A percentile compares a stretch with the other conserved stretches of the same genome.
These are phyloP conservation scores for Nycteola revayana DNA, from an alignment of 2,888 invertebrate species.

Conservation along the genomic window DNA sequence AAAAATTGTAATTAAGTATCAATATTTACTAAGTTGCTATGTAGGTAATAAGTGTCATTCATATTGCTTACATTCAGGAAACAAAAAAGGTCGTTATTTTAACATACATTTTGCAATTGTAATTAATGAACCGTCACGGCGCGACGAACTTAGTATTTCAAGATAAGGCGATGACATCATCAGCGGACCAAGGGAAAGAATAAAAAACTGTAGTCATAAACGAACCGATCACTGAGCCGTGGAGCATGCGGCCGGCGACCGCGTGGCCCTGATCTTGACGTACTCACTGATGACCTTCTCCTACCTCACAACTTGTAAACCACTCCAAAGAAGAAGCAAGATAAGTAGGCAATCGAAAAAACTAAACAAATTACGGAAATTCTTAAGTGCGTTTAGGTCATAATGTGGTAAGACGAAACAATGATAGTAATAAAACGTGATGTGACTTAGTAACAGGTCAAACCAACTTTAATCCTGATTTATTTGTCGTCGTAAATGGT, in stretches of 20 bases:
- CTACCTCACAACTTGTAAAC: constrained; percentile 31
- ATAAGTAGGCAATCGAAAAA: background rate
- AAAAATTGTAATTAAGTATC: too few species aligned
- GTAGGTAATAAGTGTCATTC: too few species aligned
- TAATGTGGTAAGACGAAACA: constrained; percentile 16
- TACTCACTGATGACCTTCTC: constrained; percentile 41
- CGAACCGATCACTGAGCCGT: constrained; percentile 50
- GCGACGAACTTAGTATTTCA: constrained; percentile 27
- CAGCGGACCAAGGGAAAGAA: constrained; percentile 52
- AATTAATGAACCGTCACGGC: constrained; percentile 39
- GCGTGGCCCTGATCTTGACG: constrained; percentile 73
- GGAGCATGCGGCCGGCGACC: constrained; percentile 57
- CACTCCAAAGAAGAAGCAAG: background rate
- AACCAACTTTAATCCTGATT: constrained; percentile 39
- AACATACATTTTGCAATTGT: constrained; percentile 29
- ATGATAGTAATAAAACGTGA: constrained; percentile 13
- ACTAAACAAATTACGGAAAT: constrained; percentile 8
- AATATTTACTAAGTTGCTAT: too few species aligned
- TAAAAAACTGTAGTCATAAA: constrained; percentile 56
- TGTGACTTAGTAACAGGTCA: constrained; percentile 24
- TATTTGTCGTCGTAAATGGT: constrained; percentile 39
- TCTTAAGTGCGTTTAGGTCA: constrained; percentile 19
- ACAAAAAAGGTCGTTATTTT: constrained; percentile 15
- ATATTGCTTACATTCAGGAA: too few species aligned
- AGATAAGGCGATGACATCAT: constrained; percentile 66